Percentiles rank a stretch among this genome's conserved stretches.
Conservation (phyloP, 2,888 invertebrate genomes). For the Tachystola acroxantha region DNA sequence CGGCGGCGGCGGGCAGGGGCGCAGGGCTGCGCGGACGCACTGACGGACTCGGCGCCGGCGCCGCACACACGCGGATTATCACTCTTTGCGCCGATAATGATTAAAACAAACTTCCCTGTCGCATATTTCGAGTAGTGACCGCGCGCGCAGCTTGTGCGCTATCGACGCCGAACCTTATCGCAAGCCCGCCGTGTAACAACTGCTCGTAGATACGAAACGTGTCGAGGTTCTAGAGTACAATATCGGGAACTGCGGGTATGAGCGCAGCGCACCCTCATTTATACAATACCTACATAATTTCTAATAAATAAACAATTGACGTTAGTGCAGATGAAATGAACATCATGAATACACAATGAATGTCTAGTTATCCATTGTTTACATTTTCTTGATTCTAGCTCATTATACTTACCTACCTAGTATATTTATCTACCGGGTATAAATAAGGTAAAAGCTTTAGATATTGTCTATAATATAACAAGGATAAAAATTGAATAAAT, state of each 20-base stretch:
- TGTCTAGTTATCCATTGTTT: constrained; percentile 6
- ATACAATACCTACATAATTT: constrained; percentile 20
- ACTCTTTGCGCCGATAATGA: constrained; percentile 56
- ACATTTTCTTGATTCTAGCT: too few relatives aligned
- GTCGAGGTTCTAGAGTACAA: constrained; percentile 35
- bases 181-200: constrained; percentile 37
- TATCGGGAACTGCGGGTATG: constrained; percentile 46
- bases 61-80: constrained; percentile 50
- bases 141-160: constrained; percentile 38
- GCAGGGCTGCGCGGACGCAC: constrained; percentile 34
- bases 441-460: too few relatives aligned
- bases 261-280: constrained; percentile 40
- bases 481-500: too few relatives aligned
- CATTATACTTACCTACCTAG: too few relatives aligned
- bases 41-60: constrained; percentile 25
- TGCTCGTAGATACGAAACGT: constrained; percentile 39
- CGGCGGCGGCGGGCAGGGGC: constrained; percentile 21
- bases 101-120: constrained; percentile 53
- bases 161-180: constrained; percentile 53
- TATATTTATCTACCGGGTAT: too few relatives aligned
- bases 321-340: constrained; percentile 32
- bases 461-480: too few relatives aligned
- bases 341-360: constrained; percentile 27
- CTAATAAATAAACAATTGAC: constrained; percentile 46
- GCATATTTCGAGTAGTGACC: constrained; percentile 34